A percentile compares a stretch with the other conserved stretches of the same genome.
These are phyloP conservation scores for Rhadina sibilatrix DNA, from an alignment of 2,113 vertebrate species.

Conservation along the genomic window DNA sequence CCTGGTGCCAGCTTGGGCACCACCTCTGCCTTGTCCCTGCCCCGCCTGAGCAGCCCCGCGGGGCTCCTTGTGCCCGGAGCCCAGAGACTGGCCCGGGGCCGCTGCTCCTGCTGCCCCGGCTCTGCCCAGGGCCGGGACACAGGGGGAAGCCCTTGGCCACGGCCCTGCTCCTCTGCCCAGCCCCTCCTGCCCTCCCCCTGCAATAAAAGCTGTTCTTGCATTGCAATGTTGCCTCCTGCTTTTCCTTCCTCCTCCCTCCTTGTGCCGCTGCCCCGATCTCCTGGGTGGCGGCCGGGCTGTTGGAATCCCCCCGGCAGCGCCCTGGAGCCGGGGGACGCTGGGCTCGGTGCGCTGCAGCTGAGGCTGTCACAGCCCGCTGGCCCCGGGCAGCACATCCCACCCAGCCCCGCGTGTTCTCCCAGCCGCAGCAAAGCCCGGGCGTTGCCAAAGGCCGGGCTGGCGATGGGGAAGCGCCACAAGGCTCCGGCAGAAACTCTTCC, in stretches of 20 bases:
- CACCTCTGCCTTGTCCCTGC: background rate
- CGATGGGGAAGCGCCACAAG: too few species aligned
- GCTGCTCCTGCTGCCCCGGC: background rate
- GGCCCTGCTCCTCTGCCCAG: background rate
- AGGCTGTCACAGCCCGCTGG: fast-evolving
- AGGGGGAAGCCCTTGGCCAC: background rate
- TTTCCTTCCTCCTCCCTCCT: background rate
- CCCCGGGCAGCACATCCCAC: background rate
- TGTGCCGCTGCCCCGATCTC: fast-evolving
- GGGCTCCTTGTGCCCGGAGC: background rate
- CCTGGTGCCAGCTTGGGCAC: background rate
- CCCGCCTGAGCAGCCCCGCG: background rate
- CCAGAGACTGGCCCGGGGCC: background rate
- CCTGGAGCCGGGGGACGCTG: background rate
- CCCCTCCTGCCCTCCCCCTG: background rate
- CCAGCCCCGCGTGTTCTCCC: background rate
- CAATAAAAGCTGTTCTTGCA: background rate
- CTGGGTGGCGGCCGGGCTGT: background rate
- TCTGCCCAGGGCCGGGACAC: background rate
- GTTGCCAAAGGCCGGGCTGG: too few species aligned
- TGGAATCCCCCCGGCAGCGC: background rate
- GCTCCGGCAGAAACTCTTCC: too few species aligned
- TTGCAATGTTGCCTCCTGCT: background rate
- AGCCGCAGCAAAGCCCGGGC: too few species aligned
- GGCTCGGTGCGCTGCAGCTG: background rate